phyloP scores from a whole-genome alignment of 2,797 vertebrate genomes.

The Triplophysa yarkandensis region DNA sequence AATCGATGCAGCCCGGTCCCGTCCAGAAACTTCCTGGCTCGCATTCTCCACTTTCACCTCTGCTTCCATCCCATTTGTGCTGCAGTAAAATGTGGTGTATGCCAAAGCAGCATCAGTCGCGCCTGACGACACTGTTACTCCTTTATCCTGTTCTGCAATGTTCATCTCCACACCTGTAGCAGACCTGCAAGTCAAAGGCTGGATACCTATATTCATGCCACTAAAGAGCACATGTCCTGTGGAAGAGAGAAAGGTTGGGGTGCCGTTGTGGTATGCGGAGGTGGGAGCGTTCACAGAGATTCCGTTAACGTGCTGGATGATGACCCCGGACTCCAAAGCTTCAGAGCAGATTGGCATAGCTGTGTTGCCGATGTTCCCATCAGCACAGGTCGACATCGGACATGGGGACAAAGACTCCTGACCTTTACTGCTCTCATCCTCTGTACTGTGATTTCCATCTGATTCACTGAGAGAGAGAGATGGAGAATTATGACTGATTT shows the following conservation, averaged over 20 bases:
- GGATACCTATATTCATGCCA: conserved; percentile 85
- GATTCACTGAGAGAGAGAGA: conserved; percentile 78
- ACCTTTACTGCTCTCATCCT: conserved; percentile 97
- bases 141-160: conserved; percentile 82
- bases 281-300: conserved; percentile 19
- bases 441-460: conserved; percentile 85
- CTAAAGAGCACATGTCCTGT: conserved; percentile 72
- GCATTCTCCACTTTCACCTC: conserved; percentile 85
- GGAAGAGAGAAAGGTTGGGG: conserved; percentile 90
- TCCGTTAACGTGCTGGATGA: conserved; percentile 91
- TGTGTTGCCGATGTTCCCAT: conserved; percentile 80
- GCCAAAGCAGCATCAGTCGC: conserved; percentile 77
- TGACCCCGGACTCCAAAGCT: conserved; percentile 53
- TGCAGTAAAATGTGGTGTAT: conserved; percentile 75
- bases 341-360: conserved; percentile 73
- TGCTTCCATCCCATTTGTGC: conserved; percentile 81
- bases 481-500: too few species aligned
- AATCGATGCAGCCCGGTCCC: conserved; percentile 80
- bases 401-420: conserved; percentile 94
- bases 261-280: conserved; percentile 79
- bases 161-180: conserved; percentile 84
- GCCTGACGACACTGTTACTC: conserved; percentile 83
- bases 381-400: conserved; percentile 83
- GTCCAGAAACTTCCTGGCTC: conserved; percentile 61
- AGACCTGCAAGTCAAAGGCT: conserved; percentile 82